Evolutionary conservation across 1,140 invertebrate species (phyloP), one percentile per base, ranked within the genome.

Genomic region (Dysdera silvatica): DNA sequence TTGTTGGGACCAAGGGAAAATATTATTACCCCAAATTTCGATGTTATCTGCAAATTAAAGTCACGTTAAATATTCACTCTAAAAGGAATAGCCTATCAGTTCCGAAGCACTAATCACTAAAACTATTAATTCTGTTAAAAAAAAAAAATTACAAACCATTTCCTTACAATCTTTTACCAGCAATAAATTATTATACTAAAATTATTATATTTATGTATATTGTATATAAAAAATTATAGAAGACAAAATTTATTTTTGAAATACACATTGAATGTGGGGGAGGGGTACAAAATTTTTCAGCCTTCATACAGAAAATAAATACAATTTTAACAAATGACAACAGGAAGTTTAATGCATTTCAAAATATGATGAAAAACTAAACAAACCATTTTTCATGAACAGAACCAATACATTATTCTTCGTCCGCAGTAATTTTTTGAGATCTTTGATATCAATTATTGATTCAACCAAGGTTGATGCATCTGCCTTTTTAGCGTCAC

Each of bases 361-460:
- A n/a, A n/a, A n/a, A n/a, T n/a, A 31, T 28, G 14, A 43, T n/a
- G 31, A 37, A 51, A 54, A 2, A n/a, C 31, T 43, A 23, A 37
- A 66, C 66, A 67, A 69, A 78, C 77, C 74, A 53, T 72, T 72
- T 69, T 74, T 75, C 51, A 70, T 79, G 77, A 83, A 91, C 47
- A 87, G 79, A 1, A 88, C 80, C 29, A 93, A 75, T 3, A 92
- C 82, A 80, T 92, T 93, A 24, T 85, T 91, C 72, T 89, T 89
- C 16, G 87, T 89, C 49, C 87, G 80, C 28, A 91, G 74, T 14
- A 90, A 71, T 72, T 91, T 91, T 74, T 92, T 92, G 68, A 89
- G 89, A 40, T 90, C 88, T 77, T 93, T 91, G 33, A 84, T 77
- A 71, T 91, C 88, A 64, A 71, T 70, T 10, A 77, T 63, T 43